These are phyloP conservation scores for Gadopsis bispinosus DNA, from an alignment of 2,797 vertebrate species.

Conservation along the genomic window DNA sequence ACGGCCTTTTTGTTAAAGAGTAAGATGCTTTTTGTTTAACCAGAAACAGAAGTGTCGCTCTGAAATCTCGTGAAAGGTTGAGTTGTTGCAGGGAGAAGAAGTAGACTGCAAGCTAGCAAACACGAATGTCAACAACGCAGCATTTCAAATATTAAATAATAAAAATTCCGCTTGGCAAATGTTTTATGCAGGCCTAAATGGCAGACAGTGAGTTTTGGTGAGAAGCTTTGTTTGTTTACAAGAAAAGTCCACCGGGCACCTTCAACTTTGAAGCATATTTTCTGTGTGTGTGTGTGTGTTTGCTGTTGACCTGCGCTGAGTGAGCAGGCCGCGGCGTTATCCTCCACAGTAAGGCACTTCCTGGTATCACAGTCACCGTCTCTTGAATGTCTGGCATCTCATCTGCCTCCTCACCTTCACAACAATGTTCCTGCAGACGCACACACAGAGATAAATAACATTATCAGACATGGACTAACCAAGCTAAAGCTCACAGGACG, in stretches of 20 bases:
- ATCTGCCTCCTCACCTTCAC: constrained; percentile 85
- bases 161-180: neutral
- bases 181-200: neutral
- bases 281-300: neutral
- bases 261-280: no score
- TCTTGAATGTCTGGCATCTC: constrained; percentile 91
- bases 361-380: constrained; percentile 93
- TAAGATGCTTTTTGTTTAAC: no score
- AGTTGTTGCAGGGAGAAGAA: no score
- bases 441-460: constrained; percentile 27
- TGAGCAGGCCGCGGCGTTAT: constrained; percentile 90
- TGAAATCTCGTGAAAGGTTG: no score
- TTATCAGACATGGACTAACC: neutral
- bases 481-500: neutral
- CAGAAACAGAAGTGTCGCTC: no score
- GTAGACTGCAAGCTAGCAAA: no score
- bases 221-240: no score
- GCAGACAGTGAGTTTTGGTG: no score
- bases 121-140: neutral
- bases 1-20: no score
- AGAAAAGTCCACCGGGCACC: no score
- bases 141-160: neutral
- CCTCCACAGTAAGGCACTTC: constrained; percentile 97
- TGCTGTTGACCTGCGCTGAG: constrained; percentile 88
- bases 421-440: constrained; percentile 78